Conservation (phyloP, 2,113 vertebrate species). For the Gallinago media region DNA sequence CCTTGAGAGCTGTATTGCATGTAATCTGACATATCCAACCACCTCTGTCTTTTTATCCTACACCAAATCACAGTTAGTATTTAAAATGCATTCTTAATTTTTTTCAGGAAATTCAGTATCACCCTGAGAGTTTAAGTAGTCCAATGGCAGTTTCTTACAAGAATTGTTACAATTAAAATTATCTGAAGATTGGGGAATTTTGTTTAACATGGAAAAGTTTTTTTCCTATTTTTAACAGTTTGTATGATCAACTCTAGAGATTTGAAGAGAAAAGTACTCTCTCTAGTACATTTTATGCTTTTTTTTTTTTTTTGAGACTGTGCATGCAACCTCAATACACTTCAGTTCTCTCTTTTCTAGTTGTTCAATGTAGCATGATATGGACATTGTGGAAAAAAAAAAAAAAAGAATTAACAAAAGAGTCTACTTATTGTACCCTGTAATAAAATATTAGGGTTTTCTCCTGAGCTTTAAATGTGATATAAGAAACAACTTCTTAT, state of each 20-base stretch:
- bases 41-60: not conserved
- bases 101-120: not conserved
- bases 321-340: not conserved
- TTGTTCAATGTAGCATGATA: not conserved
- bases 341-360: not conserved
- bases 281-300: not conserved
- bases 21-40: not conserved
- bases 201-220: not conserved
- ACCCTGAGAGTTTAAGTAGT: not conserved
- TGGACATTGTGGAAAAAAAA: not conserved
- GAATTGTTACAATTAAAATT: not conserved
- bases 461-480: not conserved
- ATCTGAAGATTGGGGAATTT: not conserved
- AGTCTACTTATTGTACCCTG: rapidly evolving
- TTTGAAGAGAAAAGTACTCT: not conserved
- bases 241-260: not conserved
- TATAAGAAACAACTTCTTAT: not conserved
- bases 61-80: not conserved
- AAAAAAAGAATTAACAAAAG: not conserved
- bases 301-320: not conserved
- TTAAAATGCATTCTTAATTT: not conserved
- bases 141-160: not conserved
- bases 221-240: not conserved
- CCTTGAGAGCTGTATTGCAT: not conserved
- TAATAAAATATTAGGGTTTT: not conserved